phyloP scores from a whole-genome alignment of 2,888 invertebrate genomes.

The Trypoxylon attenuatum region DNA sequence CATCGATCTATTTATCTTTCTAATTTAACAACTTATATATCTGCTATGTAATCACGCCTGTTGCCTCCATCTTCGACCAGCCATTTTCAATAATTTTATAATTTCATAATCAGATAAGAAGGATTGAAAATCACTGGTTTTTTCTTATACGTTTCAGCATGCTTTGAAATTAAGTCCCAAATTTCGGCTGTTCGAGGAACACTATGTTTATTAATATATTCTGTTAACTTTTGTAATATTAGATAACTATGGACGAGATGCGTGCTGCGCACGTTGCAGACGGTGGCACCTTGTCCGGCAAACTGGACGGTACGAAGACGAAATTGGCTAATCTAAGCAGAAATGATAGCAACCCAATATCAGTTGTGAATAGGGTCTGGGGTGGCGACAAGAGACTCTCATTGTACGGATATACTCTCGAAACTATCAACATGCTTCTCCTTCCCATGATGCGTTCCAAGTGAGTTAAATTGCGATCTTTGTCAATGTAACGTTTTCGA shows the following conservation, averaged over 20 bases:
- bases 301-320: conserved; percentile 63
- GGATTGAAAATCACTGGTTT: too few species aligned
- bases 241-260: conserved; percentile 90
- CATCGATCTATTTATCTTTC: too few species aligned
- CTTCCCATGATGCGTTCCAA: conserved; percentile 97
- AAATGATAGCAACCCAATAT: conserved; percentile 60
- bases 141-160: too few species aligned
- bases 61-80: too few species aligned
- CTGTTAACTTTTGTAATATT: too few species aligned
- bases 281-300: conserved; percentile 60
- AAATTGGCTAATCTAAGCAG: conserved; percentile 57
- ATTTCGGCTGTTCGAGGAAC: too few species aligned
- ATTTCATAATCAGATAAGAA: too few species aligned
- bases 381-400: conserved; percentile 88
- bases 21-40: too few species aligned
- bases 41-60: too few species aligned
- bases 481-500: not conserved
- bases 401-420: conserved; percentile 95
- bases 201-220: too few species aligned
- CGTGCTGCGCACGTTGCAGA: conserved; percentile 79
- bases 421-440: conserved; percentile 94
- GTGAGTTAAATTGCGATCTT: conserved; percentile 76
- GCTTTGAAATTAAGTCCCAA: too few species aligned
- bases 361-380: conserved; percentile 74
- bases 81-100: too few species aligned